Evolutionary conservation across 2,797 vertebrate species (phyloP).

Genomic region (Gymnocypris eckloni): DNA sequence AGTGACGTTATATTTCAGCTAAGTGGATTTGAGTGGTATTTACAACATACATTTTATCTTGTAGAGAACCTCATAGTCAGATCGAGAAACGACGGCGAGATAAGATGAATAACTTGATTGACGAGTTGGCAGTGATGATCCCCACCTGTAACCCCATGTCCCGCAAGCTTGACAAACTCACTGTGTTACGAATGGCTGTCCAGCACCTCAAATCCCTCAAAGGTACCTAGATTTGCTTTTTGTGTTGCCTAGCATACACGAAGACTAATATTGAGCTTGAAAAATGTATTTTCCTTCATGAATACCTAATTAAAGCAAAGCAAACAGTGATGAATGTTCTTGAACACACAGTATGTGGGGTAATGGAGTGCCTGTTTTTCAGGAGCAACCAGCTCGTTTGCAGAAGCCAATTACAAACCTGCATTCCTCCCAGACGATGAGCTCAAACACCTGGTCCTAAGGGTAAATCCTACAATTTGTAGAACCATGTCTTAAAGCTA

Average conservation of each 20-base stretch:
- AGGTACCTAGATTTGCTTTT: conserved; percentile 73
- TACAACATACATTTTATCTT: neutral
- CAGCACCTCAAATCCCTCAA: conserved; percentile 91
- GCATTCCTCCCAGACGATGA: conserved; percentile 93
- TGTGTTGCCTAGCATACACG: neutral
- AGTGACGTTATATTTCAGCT: neutral
- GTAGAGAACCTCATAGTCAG: conserved; percentile 93
- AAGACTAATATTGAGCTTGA: neutral
- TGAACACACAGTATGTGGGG: neutral
- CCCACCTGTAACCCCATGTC: conserved; percentile 90
- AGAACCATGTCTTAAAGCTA: neutral
- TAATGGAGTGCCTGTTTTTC: conserved; percentile 50
- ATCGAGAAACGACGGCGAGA: conserved; percentile 93
- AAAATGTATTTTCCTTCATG: neutral
- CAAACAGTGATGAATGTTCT: neutral
- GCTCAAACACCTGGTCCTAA: conserved; percentile 89
- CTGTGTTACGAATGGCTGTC: conserved; percentile 91
- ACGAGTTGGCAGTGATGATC: conserved; percentile 93
- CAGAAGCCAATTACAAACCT: conserved; percentile 86
- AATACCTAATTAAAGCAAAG: neutral
- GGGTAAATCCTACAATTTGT: conserved; percentile 76
- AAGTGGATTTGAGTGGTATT: neutral
- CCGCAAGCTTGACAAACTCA: conserved; percentile 92
- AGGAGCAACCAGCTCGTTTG: conserved; percentile 85
- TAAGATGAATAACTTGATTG: conserved; percentile 95